Percentiles rank a stretch among this genome's conserved stretches.
phyloP scores from a whole-genome alignment of 1,140 invertebrate species.

The Psilanteris sp. region DNA sequence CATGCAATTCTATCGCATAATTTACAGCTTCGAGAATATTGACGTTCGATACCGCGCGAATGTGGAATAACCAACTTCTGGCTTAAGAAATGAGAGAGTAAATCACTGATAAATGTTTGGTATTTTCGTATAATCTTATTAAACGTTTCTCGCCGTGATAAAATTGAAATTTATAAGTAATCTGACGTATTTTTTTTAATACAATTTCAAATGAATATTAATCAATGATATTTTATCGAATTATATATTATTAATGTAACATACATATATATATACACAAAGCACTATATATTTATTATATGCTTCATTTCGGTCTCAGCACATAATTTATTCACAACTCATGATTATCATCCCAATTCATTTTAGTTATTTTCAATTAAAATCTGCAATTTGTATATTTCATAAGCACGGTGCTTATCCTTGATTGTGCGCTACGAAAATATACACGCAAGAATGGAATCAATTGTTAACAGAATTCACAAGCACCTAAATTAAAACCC shows the following conservation, averaged over 20 bases:
- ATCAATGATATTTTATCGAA: too few relatives aligned
- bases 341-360: too few relatives aligned
- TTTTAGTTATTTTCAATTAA: too few relatives aligned
- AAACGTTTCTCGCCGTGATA: constrained; percentile 33
- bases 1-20: constrained; percentile 48
- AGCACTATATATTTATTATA: too few relatives aligned
- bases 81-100: constrained; percentile 36
- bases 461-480: constrained; percentile 17
- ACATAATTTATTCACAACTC: too few relatives aligned
- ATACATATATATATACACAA: too few relatives aligned
- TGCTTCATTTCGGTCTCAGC: too few relatives aligned
- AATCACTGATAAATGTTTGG: constrained; percentile 43
- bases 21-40: constrained; percentile 38
- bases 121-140: constrained; percentile 48
- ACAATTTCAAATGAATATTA: too few relatives aligned
- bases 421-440: too few relatives aligned
- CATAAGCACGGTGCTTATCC: too few relatives aligned
- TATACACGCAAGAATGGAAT: constrained; percentile 7
- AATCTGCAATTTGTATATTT: too few relatives aligned
- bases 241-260: too few relatives aligned
- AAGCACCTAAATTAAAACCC: constrained; percentile 31
- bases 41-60: constrained; percentile 35
- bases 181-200: constrained; percentile 15
- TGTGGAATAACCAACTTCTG: constrained; percentile 33
- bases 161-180: constrained; percentile 27